These are phyloP conservation scores for Pogona vitticeps DNA, from an alignment of 2,113 vertebrate genomes.

Conservation along the genomic window DNA sequence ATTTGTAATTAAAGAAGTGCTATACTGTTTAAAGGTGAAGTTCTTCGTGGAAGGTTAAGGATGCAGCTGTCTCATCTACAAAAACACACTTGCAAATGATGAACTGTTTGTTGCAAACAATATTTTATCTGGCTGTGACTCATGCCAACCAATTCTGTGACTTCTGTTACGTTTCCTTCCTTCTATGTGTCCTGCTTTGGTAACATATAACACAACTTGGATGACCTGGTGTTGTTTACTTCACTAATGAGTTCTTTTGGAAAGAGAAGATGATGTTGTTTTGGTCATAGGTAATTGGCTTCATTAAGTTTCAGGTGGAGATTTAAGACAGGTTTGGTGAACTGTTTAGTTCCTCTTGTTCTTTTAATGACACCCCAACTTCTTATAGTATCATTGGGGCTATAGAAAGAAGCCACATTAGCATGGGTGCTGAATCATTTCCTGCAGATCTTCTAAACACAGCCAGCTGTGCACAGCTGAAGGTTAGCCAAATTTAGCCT, in stretches of 20 bases:
- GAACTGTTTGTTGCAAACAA: conserved; percentile 50
- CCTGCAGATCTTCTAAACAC: conserved; percentile 68
- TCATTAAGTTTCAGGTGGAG: conserved; percentile 42
- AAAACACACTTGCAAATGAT: conserved; percentile 38
- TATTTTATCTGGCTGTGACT: conserved; percentile 46
- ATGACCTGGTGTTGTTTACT: conserved; percentile 53
- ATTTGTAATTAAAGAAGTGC: conserved; percentile 52
- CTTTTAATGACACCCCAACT: conserved; percentile 33
- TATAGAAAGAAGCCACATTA: conserved; percentile 59
- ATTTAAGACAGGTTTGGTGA: conserved; percentile 42
- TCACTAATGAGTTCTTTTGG: conserved; percentile 55
- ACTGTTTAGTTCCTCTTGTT: neutral
- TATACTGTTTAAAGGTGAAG: conserved; percentile 36
- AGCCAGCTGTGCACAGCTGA: conserved; percentile 63
- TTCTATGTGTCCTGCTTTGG: conserved; percentile 42
- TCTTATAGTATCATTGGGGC: conserved; percentile 55
- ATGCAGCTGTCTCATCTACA: conserved; percentile 41
- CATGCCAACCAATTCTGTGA: conserved; percentile 3
- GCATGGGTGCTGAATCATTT: conserved; percentile 70
- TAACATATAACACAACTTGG: conserved; percentile 31
- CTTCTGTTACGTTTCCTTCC: conserved; percentile 50
- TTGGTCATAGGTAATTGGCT: conserved; percentile 12
- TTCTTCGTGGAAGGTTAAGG: conserved; percentile 29
- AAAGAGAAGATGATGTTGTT: conserved; percentile 14
- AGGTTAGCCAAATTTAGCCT: conserved; percentile 52